phyloP scores from a whole-genome alignment of 2,888 invertebrate species.

The Drosophila limbata region DNA sequence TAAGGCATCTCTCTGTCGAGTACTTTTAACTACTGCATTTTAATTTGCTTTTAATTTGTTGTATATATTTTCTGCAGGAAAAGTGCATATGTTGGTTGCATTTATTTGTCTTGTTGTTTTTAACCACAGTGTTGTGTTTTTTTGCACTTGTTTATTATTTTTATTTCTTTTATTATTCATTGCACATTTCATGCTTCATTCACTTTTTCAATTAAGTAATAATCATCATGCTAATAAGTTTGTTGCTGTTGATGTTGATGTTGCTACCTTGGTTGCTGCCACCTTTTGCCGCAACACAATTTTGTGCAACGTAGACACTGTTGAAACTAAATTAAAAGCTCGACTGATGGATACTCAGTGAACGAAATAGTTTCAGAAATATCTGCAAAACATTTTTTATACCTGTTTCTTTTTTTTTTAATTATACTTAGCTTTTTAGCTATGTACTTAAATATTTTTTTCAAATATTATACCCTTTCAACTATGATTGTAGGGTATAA shows the following conservation, averaged over 20 bases:
- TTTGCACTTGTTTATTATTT: conserved; percentile 38
- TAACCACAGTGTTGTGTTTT: conserved; percentile 27
- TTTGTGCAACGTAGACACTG: conserved; percentile 7
- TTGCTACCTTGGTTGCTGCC: conserved; percentile 31
- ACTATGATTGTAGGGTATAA: conserved; percentile 1
- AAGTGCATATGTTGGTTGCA: conserved; percentile 60
- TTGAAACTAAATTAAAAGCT: neutral
- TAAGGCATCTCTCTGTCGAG: neutral
- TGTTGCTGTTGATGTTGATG: conserved; percentile 34
- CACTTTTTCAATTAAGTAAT: conserved; percentile 77
- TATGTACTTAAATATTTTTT: no score
- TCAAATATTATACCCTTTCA: neutral
- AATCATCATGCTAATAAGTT: conserved; percentile 77
- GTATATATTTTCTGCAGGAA: conserved; percentile 24
- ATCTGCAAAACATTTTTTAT: neutral
- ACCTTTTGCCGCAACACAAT: conserved; percentile 10
- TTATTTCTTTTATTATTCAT: conserved; percentile 66
- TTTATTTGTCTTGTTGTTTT: conserved; percentile 38
- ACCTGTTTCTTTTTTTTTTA: neutral
- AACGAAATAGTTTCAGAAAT: no score
- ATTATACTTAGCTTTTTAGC: neutral
- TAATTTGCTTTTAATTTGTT: neutral
- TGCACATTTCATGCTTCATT: conserved; percentile 79
- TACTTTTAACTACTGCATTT: neutral
- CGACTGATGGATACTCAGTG: neutral